Conservation (phyloP, 2,113 vertebrate species). For the Sterrhoptilus dennistouni region DNA sequence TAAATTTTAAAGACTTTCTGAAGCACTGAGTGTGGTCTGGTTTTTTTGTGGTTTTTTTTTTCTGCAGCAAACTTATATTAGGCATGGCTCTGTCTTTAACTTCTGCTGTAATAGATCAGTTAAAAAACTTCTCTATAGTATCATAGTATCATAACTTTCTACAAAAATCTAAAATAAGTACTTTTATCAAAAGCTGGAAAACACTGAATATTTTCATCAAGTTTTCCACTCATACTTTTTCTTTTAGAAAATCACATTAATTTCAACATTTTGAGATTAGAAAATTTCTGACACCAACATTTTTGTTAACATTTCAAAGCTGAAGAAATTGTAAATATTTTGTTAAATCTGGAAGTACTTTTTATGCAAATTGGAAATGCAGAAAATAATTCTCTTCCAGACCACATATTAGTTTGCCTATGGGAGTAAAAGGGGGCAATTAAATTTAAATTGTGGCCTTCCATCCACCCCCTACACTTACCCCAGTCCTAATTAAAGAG, state of each 20-base stretch:
- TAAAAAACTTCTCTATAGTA: neutral
- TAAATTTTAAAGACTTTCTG: neutral
- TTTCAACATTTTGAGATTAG: neutral
- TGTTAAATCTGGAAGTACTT: neutral
- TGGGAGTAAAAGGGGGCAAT: neutral
- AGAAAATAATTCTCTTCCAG: neutral
- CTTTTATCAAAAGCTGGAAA: neutral
- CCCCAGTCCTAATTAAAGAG: neutral
- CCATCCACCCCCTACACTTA: neutral
- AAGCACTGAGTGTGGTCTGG: neutral
- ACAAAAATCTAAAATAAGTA: neutral
- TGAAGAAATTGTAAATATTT: neutral
- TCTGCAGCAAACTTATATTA: neutral
- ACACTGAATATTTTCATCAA: neutral
- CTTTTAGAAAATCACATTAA: neutral
- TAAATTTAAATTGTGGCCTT: conserved; percentile 17
- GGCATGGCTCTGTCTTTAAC: neutral
- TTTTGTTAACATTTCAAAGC: neutral
- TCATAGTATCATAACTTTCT: neutral
- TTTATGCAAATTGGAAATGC: neutral
- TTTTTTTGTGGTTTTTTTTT: neutral
- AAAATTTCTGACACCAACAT: neutral
- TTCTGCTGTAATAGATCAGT: neutral
- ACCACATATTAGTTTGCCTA: neutral
- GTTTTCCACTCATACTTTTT: neutral